Base-by-base conservation (phyloP, 2,888 invertebrate species). In the Metallyticus violacea region DNA sequence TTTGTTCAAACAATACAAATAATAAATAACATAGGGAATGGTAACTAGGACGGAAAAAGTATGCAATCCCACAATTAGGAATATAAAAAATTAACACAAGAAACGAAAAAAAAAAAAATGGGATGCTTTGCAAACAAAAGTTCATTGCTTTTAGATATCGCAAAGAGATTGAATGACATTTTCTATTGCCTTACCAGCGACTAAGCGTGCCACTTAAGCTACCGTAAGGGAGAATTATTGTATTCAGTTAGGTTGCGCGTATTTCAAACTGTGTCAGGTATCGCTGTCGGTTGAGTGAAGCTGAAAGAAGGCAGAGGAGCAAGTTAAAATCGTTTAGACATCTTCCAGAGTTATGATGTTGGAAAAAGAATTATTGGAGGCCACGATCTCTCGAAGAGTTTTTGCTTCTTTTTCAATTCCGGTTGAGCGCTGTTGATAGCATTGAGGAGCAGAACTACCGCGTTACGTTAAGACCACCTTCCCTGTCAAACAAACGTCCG, bases 401-500 rank as follows among this genome's bases (percentile, higher is more conserved):
- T 62, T 62, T 62, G 40, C 40, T 62, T 62, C 40, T 62, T 62
- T 62, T 62, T 62, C 40, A 62, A 62, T 62, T 62, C 40, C 40
- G 40, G 40, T 62, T 62, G 40, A 62, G 9, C 9, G 40, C 40
- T 9, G 40, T 62, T 62, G 40, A 62, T 62, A 62, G 40, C 40
- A 62, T 15, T 62, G 40, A 62, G 22, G 40, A 62, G 40, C 15
- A 9, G 40, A 22, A 62, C 40, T 62, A 62, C 40, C 15, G 40
- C 40, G 40, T 62, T 62, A 62, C 40, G 40, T 81, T 81, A 81
- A 81, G 81, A 40, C 40, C 81, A 30, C 81, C 25, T 25, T 25
- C 40, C 81, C 29, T 81, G 82, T 82, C 82, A 82, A 81, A 81
- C 81, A 81, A 40, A 82, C 26, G 82, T 82, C 82, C 25, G 26